A percentile compares a stretch with the other conserved stretches of the same genome.
Evolutionary conservation across 2,888 invertebrate species (phyloP).

Genomic region (Abscondita cerata): DNA sequence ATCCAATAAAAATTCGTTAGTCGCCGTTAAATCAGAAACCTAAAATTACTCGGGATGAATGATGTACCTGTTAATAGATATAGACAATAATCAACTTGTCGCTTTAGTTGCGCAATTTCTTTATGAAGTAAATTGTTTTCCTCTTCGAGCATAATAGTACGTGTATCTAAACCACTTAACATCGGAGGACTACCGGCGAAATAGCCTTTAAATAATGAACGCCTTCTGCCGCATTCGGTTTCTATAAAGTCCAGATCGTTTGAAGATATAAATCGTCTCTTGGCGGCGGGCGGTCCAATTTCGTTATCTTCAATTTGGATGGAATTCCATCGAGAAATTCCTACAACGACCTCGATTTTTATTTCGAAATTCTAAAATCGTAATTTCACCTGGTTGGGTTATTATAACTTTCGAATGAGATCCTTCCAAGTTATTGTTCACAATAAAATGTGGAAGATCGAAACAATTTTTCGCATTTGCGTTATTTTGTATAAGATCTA

Average conservation of each 20-base stretch:
- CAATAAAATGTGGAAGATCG: slow-evolving; percentile 23
- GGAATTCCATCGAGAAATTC: slow-evolving; percentile 42
- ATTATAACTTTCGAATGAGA: slow-evolving; percentile 24
- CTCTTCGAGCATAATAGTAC: slow-evolving; percentile 66
- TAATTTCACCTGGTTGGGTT: slow-evolving; percentile 13
- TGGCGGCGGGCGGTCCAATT: slow-evolving; percentile 54
- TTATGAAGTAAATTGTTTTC: slow-evolving; percentile 72
- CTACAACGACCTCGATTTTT: slow-evolving; percentile 27
- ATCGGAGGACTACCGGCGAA: slow-evolving; percentile 55
- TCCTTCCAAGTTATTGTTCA: slow-evolving; percentile 24
- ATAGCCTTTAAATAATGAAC: slow-evolving; percentile 53
- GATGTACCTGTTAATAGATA: not conserved
- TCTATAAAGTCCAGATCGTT: slow-evolving; percentile 39
- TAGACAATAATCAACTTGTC: slow-evolving; percentile 60
- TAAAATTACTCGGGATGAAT: no score
- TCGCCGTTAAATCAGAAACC: slow-evolving; percentile 74
- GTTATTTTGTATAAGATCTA: slow-evolving; percentile 53
- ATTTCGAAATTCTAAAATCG: not conserved
- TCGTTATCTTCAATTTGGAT: slow-evolving; percentile 51
- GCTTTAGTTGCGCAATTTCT: slow-evolving; percentile 73
- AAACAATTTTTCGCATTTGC: slow-evolving; percentile 31
- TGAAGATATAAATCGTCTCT: slow-evolving; percentile 51
- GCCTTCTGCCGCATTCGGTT: slow-evolving; percentile 30
- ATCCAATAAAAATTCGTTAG: slow-evolving; percentile 79
- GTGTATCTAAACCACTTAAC: slow-evolving; percentile 52